phyloP scores from a whole-genome alignment of 2,113 vertebrate genomes.

The Cottus gobio region DNA sequence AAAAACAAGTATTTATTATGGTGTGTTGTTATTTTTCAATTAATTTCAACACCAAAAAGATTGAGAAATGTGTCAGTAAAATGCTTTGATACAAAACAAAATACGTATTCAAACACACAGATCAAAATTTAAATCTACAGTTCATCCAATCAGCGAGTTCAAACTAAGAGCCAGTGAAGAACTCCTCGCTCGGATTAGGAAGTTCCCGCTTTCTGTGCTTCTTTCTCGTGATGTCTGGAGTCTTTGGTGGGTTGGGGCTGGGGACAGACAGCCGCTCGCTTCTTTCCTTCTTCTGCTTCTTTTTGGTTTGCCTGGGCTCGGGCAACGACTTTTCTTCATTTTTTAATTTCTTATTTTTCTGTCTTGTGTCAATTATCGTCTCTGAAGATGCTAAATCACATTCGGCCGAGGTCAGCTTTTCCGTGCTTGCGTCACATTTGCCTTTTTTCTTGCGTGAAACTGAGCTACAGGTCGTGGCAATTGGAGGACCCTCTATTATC shows the following conservation, averaged over 20 bases:
- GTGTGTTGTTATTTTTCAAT: background rate
- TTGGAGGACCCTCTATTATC: background rate
- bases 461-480: background rate
- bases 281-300: background rate
- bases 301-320: background rate
- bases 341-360: background rate
- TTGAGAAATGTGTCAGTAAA: background rate
- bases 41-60: conserved; percentile 13
- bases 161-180: background rate
- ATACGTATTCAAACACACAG: background rate
- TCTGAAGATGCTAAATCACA: background rate
- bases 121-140: background rate
- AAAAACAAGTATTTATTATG: background rate
- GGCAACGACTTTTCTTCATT: background rate
- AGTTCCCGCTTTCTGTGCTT: conserved; percentile 20
- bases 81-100: conserved; percentile 40
- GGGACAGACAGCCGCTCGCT: background rate
- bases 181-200: conserved; percentile 8
- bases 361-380: background rate
- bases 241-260: background rate
- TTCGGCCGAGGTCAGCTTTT: background rate
- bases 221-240: background rate
- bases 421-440: background rate
- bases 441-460: background rate
- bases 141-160: background rate